Conservation (phyloP, 2,888 invertebrate species). For the Caenorhabditis virilis region DNA sequence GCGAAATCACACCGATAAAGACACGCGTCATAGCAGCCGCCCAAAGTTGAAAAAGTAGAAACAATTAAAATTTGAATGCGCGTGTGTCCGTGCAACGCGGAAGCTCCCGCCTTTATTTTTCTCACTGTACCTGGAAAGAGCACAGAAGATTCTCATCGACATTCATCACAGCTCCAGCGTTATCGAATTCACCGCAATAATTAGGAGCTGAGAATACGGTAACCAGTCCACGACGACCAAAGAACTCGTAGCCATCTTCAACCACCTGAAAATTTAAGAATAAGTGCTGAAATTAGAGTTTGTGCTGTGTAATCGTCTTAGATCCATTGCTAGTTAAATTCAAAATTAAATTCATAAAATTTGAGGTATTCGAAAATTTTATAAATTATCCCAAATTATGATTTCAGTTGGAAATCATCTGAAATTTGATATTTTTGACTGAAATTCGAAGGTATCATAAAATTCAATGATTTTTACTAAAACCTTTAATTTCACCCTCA, state of each 20-base stretch:
- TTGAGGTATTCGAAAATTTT: no score
- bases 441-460: background rate
- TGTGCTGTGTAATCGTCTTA: no score
- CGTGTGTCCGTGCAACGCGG: no score
- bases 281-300: background rate
- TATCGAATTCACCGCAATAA: conserved; percentile 74
- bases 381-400: no score
- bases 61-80: no score
- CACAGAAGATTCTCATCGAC: conserved; percentile 65
- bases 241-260: conserved; percentile 65
- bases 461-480: background rate
- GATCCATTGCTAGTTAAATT: no score
- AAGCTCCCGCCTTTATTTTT: background rate
- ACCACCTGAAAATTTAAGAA: conserved; percentile 44
- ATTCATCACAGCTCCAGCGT: conserved; percentile 73
- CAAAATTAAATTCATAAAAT: no score
- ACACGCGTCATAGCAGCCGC: no score
- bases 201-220: conserved; percentile 74
- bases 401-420: background rate
- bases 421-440: background rate
- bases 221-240: conserved; percentile 70
- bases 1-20: no score
- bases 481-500: conserved; percentile 5
- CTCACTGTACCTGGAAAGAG: conserved; percentile 54
- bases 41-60: no score